Evolutionary conservation across 1,140 invertebrate genomes (phyloP), one percentile per base, ranked within the genome.

Genomic region (Aporrectodea caliginosa): DNA sequence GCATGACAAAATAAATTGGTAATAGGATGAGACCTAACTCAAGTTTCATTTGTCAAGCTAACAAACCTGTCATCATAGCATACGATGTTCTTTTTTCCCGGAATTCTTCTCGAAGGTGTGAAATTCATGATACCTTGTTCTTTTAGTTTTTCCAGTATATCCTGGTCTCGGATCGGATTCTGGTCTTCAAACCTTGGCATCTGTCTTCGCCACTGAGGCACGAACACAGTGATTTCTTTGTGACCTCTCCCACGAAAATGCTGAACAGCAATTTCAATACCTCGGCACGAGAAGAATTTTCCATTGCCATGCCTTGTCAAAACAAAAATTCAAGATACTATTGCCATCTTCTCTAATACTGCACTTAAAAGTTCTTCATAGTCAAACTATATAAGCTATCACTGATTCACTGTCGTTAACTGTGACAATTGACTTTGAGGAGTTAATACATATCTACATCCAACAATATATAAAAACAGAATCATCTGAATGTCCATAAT

Each of bases 1-100:
- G n/a, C n/a, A n/a, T n/a, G n/a, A n/a, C n/a, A n/a, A n/a, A n/a
- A n/a, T n/a, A n/a, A n/a, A n/a, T n/a, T n/a, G n/a, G n/a, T n/a
- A n/a, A n/a, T n/a, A n/a, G n/a, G n/a, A n/a, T n/a, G n/a, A n/a
- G n/a, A n/a, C n/a, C n/a, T n/a, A n/a, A n/a, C n/a, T n/a, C n/a
- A n/a, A n/a, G n/a, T n/a, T n/a, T n/a, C n/a, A n/a, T n/a, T n/a
- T n/a, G n/a, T n/a, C n/a, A n/a, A n/a, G n/a, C n/a, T n/a, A n/a
- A n/a, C n/a, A n/a, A 16, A 80, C 78, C 78, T 78, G 70, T 97
- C 96, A 87, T 99, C 97, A 87, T 99, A 98, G 87, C 97, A 98
- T 0, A 97, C 93, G 84, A 98, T 93, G 1, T 96, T 90, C 85
- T 95, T 95, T n/a, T n/a, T n/a, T 1, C 89, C 89, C n/a, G 93